Percentiles rank a stretch among this genome's conserved stretches.
Conservation (phyloP, 2,888 invertebrate species). For the Volucella inanis region DNA sequence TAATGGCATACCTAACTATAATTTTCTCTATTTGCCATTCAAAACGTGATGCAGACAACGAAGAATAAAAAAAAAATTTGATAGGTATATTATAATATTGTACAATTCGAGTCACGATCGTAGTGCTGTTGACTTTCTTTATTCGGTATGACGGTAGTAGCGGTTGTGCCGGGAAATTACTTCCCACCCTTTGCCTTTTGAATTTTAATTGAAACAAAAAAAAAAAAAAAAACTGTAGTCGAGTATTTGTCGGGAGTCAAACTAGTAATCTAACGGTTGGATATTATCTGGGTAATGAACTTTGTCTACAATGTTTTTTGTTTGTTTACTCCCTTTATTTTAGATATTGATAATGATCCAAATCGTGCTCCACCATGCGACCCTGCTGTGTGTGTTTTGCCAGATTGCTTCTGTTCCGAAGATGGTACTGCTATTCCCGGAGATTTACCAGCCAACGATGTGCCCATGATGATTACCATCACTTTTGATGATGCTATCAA, state of each 20-base stretch:
- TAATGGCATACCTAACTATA: conserved; percentile 12
- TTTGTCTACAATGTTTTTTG: conserved; percentile 5
- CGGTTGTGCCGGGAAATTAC: conserved; percentile 33
- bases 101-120: conserved; percentile 65
- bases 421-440: conserved; percentile 94
- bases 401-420: conserved; percentile 97
- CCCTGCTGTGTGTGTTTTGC: conserved; percentile 91
- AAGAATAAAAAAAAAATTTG: neutral
- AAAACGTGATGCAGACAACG: conserved; percentile 40
- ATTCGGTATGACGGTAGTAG: conserved; percentile 20
- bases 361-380: conserved; percentile 96
- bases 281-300: conserved; percentile 58
- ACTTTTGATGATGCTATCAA: conserved; percentile 98
- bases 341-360: conserved; percentile 96
- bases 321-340: conserved; percentile 76
- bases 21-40: conserved; percentile 61
- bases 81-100: too few species aligned
- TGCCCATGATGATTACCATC: conserved; percentile 97
- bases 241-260: conserved; percentile 18
- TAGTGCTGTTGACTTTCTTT: conserved; percentile 56
- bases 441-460: conserved; percentile 91
- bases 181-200: conserved; percentile 19
- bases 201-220: too few species aligned
- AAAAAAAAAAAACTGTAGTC: too few species aligned
- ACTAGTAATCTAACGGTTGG: conserved; percentile 28